Evolutionary conservation across 2,113 vertebrate genomes (phyloP), one percentile per base, ranked within the genome.

Genomic region (Callaeas wilsoni): DNA sequence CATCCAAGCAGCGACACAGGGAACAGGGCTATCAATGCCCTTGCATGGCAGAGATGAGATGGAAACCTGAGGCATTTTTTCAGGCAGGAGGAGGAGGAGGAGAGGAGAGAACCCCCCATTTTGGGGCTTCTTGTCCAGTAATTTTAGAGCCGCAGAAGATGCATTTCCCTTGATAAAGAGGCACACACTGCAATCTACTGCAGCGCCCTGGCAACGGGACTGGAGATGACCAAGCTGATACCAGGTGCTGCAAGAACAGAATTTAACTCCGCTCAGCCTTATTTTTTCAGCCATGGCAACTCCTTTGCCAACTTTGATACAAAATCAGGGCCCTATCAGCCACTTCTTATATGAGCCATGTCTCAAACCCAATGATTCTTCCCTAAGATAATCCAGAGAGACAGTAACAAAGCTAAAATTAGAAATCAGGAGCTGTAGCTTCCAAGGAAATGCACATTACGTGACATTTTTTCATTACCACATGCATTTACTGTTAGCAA

Each of bases 381-480:
- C 68, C 67, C 79, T 68, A 73, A 56, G 76, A 95, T 90, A 95
- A 95, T 81, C 82, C 88, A 52, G 65, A 85, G 88, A 95, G 76
- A 86, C 85, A 78, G 90, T 86, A 93, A 89, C 88, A 92, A 91
- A 91, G 79, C 94, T 94, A 96, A 96, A 96, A 95, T 96, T 95
- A 96, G 92, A 94, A 96, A 84, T 68, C 64, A 78, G 85, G 71
- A 90, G 79, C 79, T 92, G 92, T 63, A 77, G 93, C 87, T 96
- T 96, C 82, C 79, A 88, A 94, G 76, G 92, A 91, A 95, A 77
- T 86, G 86, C 71, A 94, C 77, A 89, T 75, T 91, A 85, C 0
- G 3, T 93, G 92, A 92, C 13, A 37, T 80, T 94, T 90, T 95
- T 96, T 96, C 94, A 94, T 90, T 94, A 97, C 86, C 83, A 80